Percentiles rank a stretch among this genome's conserved stretches.
Evolutionary conservation across 2,797 vertebrate species (phyloP).

Genomic region (Falco columbarius): DNA sequence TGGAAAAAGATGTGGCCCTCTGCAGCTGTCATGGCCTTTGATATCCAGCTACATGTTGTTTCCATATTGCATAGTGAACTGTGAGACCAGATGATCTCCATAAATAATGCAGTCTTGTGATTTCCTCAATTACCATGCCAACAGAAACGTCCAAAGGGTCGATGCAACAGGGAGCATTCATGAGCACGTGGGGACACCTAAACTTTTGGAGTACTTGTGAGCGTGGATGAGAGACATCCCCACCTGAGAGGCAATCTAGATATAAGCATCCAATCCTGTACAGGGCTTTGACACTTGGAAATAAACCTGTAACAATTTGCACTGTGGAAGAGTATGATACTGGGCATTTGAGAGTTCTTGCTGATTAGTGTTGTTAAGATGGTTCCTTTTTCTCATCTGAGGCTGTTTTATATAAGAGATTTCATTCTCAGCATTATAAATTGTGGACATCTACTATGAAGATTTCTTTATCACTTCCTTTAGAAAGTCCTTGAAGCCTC

Average conservation of each 20-base stretch:
- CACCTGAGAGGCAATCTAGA: neutral
- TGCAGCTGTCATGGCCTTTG: conserved; percentile 57
- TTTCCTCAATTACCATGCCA: conserved; percentile 13
- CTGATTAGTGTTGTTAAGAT: neutral
- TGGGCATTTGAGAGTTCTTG: neutral
- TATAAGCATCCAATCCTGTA: neutral
- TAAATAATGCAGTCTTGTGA: conserved; percentile 36
- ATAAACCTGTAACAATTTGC: neutral
- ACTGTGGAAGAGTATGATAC: neutral
- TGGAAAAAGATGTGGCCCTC: conserved; percentile 60
- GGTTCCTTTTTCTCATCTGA: neutral
- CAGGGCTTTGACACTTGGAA: neutral
- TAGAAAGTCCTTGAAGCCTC: neutral
- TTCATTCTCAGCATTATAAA: neutral
- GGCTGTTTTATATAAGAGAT: neutral
- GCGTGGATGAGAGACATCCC: neutral
- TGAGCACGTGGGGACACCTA: neutral
- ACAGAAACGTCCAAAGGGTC: neutral
- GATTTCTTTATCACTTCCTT: neutral
- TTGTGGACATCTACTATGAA: neutral
- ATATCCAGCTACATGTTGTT: conserved; percentile 59
- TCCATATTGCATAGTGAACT: conserved; percentile 43
- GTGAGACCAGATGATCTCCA: conserved; percentile 55
- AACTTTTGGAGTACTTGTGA: neutral
- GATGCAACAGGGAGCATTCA: neutral